These are phyloP conservation scores for Drosophila busckii DNA, from an alignment of 1,140 invertebrate genomes.

Conservation along the genomic window DNA sequence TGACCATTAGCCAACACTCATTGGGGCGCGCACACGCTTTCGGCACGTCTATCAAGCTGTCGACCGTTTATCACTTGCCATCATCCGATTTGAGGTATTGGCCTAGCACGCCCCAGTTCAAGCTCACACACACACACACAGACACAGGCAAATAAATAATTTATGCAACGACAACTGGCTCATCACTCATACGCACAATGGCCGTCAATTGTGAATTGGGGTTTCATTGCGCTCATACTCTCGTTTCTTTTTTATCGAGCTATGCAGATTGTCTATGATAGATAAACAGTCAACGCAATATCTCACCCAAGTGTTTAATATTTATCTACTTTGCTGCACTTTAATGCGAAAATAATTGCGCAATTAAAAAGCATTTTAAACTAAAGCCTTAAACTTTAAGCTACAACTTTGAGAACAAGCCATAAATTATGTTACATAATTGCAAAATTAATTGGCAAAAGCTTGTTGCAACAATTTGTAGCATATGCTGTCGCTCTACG, in stretches of 20 bases:
- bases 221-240: slow-evolving; percentile 25
- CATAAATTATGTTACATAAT: too few relatives aligned
- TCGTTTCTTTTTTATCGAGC: slow-evolving; percentile 1
- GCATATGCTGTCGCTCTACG: neutral
- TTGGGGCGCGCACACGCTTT: slow-evolving; percentile 28
- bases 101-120: slow-evolving; percentile 18
- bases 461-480: neutral
- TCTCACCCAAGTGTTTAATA: too few relatives aligned
- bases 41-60: slow-evolving; percentile 43
- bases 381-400: too few relatives aligned
- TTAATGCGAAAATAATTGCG: too few relatives aligned
- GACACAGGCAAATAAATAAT: slow-evolving; percentile 13
- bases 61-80: slow-evolving; percentile 44
- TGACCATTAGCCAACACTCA: slow-evolving; percentile 11
- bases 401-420: too few relatives aligned
- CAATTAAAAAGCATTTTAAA: too few relatives aligned
- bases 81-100: slow-evolving; percentile 45
- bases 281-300: too few relatives aligned
- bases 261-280: neutral
- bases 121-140: neutral
- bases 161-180: slow-evolving; percentile 21
- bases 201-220: slow-evolving; percentile 12
- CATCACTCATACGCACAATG: slow-evolving; percentile 28
- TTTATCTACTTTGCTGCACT: too few relatives aligned
- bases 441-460: too few relatives aligned